These are phyloP conservation scores for Abramis brama DNA, from an alignment of 2,113 vertebrate species.

Conservation along the genomic window DNA sequence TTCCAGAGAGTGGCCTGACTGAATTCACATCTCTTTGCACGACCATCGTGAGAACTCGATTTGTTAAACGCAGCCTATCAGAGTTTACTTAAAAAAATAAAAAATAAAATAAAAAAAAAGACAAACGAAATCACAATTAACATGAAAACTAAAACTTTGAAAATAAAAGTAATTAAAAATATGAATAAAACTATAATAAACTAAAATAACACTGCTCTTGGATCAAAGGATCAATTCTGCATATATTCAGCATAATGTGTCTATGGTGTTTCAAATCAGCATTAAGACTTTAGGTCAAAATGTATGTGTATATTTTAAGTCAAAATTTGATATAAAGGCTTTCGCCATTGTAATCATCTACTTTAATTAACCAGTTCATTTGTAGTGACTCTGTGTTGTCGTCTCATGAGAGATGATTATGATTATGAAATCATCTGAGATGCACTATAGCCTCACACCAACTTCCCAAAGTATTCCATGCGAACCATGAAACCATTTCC, in stretches of 20 bases:
- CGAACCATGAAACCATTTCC: slow-evolving; percentile 31
- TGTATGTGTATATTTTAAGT: not conserved
- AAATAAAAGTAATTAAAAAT: too few species aligned
- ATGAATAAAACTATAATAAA: too few species aligned
- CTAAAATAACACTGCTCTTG: too few species aligned
- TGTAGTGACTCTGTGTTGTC: not conserved
- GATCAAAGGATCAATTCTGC: not conserved
- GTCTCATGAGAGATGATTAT: not conserved
- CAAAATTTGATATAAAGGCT: not conserved
- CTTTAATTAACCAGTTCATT: not conserved
- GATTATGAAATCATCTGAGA: not conserved
- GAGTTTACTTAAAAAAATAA: not conserved
- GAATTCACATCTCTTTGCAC: not conserved
- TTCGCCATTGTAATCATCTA: not conserved
- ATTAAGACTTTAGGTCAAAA: not conserved
- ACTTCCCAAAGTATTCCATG: not conserved
- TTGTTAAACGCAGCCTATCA: not conserved
- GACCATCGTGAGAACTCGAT: not conserved
- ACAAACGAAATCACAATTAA: too few species aligned
- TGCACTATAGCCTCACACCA: not conserved
- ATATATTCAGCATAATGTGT: not conserved
- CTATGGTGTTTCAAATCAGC: too few species aligned
- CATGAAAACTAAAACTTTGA: too few species aligned
- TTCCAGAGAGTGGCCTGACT: not conserved
- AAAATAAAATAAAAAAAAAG: too few species aligned